A percentile compares a stretch with the other conserved stretches of the same genome.
Evolutionary conservation across 1,140 invertebrate species (phyloP).

Genomic region (Caligus rogercresseyi): DNA sequence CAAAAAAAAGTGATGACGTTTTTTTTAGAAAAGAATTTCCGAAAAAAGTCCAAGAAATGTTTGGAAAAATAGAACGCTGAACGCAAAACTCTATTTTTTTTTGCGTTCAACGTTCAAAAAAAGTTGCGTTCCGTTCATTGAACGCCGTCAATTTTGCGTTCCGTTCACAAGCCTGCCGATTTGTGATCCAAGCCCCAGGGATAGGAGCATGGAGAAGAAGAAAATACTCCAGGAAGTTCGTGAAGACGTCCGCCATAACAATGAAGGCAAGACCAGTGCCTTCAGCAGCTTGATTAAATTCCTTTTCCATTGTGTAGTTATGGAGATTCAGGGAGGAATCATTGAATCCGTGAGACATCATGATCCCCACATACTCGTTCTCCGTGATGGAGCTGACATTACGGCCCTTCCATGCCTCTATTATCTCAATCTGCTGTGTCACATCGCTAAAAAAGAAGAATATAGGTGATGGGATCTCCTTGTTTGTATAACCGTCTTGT

Average conservation of each 20-base stretch:
- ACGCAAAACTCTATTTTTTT: too few species aligned
- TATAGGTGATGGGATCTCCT: too few species aligned
- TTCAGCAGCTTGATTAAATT: slow-evolving; percentile 44
- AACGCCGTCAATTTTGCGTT: too few species aligned
- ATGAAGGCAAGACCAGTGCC: slow-evolving; percentile 65
- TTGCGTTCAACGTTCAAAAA: too few species aligned
- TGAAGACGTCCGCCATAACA: slow-evolving; percentile 31
- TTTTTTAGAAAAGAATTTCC: too few species aligned
- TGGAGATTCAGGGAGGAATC: background rate
- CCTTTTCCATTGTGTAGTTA: slow-evolving; percentile 12
- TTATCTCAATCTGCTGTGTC: background rate
- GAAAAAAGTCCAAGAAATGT: too few species aligned
- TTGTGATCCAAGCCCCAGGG: slow-evolving; percentile 70
- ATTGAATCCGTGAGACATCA: background rate
- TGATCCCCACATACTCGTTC: background rate
- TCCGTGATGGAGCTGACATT: background rate
- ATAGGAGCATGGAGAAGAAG: slow-evolving; percentile 79
- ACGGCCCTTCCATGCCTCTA: background rate
- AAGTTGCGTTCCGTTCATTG: too few species aligned
- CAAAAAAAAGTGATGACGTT: too few species aligned
- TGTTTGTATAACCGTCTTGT: too few species aligned
- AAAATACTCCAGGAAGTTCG: slow-evolving; percentile 82
- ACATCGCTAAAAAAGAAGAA: background rate
- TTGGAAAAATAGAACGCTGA: too few species aligned
- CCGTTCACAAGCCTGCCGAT: too few species aligned